phyloP scores from a whole-genome alignment of 2,113 vertebrate genomes.

The Sciurus niger region DNA sequence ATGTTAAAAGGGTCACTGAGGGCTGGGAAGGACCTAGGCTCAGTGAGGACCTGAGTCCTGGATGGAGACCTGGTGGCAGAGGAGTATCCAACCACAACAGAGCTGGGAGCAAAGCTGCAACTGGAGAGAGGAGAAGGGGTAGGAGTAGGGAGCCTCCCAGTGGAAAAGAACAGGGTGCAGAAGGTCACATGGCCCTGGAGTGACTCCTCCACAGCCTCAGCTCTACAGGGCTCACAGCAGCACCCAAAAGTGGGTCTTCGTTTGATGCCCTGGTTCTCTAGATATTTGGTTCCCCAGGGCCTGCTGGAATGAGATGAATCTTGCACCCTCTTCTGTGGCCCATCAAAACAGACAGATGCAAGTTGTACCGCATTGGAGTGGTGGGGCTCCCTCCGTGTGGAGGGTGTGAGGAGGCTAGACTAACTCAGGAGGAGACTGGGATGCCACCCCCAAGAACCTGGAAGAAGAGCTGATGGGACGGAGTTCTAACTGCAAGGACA shows the following conservation, averaged over 20 bases:
- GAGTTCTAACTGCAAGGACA: neutral
- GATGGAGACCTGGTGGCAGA: neutral
- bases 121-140: neutral
- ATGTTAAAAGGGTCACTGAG: neutral
- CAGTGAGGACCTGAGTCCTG: neutral
- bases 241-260: neutral
- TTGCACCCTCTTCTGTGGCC: neutral
- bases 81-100: neutral
- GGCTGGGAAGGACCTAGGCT: neutral
- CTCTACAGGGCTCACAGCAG: neutral
- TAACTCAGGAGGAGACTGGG: neutral
- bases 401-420: neutral
- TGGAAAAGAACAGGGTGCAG: neutral
- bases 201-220: neutral
- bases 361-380: neutral
- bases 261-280: neutral
- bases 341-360: neutral
- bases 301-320: neutral
- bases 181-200: rapidly evolving
- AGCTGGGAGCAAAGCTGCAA: neutral
- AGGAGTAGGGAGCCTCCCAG: neutral
- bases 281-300: too few species aligned
- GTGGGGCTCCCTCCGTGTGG: neutral
- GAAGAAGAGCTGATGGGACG: neutral
- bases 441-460: neutral